Percentiles rank a stretch among this genome's conserved stretches.
Conservation (phyloP, 2,888 invertebrate genomes). For the Yponomeuta sedellus region DNA sequence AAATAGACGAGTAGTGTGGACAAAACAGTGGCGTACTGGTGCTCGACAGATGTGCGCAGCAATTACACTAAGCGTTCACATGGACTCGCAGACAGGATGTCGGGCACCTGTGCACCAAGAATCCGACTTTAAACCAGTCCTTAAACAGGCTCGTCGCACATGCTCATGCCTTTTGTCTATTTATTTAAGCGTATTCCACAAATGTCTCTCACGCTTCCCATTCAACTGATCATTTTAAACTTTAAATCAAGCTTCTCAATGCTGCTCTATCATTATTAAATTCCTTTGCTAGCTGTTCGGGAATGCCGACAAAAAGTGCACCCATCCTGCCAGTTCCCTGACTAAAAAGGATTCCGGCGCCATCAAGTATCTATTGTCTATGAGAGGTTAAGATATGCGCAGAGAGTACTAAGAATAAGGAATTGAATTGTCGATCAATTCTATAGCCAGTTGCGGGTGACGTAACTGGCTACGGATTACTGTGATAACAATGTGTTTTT, state of each 20-base stretch:
- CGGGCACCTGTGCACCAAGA: slow-evolving; percentile 59
- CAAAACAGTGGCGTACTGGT: slow-evolving; percentile 7
- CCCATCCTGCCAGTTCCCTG: slow-evolving; percentile 27
- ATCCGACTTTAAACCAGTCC: slow-evolving; percentile 41
- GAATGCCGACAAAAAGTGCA: slow-evolving; percentile 36
- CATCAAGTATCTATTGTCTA: slow-evolving; percentile 5
- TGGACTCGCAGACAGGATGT: slow-evolving; percentile 56
- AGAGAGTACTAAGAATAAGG: background rate
- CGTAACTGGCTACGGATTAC: background rate
- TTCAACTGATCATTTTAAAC: background rate
- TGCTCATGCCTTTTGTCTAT: slow-evolving; percentile 11
- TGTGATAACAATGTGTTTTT: background rate
- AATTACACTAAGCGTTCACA: slow-evolving; percentile 45
- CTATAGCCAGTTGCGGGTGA: background rate
- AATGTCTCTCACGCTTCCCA: background rate
- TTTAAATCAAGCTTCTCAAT: background rate
- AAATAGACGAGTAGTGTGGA: slow-evolving; percentile 9
- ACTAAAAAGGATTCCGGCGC: slow-evolving; percentile 28
- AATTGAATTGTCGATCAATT: background rate
- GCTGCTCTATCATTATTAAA: slow-evolving; percentile 8
- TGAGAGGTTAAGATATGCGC: background rate
- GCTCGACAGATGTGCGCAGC: slow-evolving; percentile 57
- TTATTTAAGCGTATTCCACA: slow-evolving; percentile 7
- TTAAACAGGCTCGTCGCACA: slow-evolving; percentile 34
- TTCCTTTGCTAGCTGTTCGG: slow-evolving; percentile 8